A percentile compares a stretch with the other conserved stretches of the same genome.
phyloP scores from a whole-genome alignment of 2,113 vertebrate species.

The Myiopsitta monachus region DNA sequence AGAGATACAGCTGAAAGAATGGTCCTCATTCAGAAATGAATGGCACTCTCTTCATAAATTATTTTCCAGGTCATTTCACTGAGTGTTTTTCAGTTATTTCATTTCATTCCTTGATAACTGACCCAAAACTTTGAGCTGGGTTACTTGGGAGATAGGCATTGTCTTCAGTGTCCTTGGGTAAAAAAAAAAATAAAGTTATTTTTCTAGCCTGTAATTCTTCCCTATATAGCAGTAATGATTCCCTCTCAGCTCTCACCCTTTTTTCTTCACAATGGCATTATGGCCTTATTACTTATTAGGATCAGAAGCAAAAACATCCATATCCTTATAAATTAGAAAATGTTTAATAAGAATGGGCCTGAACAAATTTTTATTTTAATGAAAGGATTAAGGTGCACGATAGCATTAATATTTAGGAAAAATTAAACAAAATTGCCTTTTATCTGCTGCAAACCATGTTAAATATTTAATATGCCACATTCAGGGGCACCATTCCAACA shows the following conservation, averaged over 20 bases:
- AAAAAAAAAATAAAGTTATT: neutral
- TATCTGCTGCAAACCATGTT: constrained; percentile 64
- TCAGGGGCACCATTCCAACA: constrained; percentile 10
- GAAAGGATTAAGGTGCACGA: constrained; percentile 65
- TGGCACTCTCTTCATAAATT: constrained; percentile 1
- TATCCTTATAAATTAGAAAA: constrained; percentile 53
- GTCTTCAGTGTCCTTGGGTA: neutral
- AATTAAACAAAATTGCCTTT: constrained; percentile 69
- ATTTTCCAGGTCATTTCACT: constrained; percentile 41
- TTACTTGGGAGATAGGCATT: neutral
- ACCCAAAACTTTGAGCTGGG: constrained; percentile 28
- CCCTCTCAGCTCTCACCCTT: neutral
- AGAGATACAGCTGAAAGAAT: neutral
- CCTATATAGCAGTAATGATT: neutral
- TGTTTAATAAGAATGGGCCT: constrained; percentile 60
- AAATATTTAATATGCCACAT: constrained; percentile 66
- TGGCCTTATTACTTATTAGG: constrained; percentile 24
- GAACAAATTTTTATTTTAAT: constrained; percentile 69
- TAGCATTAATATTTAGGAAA: constrained; percentile 74
- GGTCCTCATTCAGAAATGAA: neutral
- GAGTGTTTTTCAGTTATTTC: constrained; percentile 28
- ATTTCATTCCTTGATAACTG: constrained; percentile 36
- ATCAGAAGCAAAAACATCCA: constrained; percentile 48
- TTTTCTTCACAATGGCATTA: constrained; percentile 19
- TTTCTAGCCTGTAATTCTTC: neutral